These are phyloP conservation scores for Pinna nobilis DNA, from an alignment of 1,140 invertebrate species.

Conservation along the genomic window DNA sequence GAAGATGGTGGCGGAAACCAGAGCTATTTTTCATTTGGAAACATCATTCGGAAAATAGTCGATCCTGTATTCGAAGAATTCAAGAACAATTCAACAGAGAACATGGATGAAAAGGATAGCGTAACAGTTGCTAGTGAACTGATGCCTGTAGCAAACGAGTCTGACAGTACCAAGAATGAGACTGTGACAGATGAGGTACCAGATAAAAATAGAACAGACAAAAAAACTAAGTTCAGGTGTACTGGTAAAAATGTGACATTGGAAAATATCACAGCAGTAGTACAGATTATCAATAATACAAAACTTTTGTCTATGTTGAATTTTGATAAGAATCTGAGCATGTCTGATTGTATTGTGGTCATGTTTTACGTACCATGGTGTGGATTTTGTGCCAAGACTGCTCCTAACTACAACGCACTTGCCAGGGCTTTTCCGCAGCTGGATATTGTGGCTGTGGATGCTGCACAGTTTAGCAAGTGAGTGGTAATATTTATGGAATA, in stretches of 20 bases:
- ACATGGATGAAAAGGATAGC: background rate
- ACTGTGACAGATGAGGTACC: conserved; percentile 21
- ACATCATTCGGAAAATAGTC: conserved; percentile 51
- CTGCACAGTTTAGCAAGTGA: conserved; percentile 86
- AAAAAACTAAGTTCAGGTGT: conserved; percentile 68
- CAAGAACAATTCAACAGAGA: conserved; percentile 29
- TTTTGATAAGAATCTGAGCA: conserved; percentile 75
- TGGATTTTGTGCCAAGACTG: conserved; percentile 91
- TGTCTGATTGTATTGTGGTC: conserved; percentile 82
- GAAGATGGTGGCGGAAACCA: too few species aligned
- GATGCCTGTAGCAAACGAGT: background rate
- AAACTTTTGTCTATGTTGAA: conserved; percentile 76
- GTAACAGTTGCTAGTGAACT: background rate
- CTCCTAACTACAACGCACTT: conserved; percentile 92
- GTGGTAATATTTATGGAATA: too few species aligned
- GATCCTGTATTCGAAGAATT: conserved; percentile 60
- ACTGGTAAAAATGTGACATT: conserved; percentile 60
- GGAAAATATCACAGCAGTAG: conserved; percentile 53
- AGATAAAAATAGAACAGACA: conserved; percentile 50
- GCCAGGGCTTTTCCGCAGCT: conserved; percentile 89
- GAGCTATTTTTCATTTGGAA: conserved; percentile 51
- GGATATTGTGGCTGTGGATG: conserved; percentile 92
- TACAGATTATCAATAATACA: conserved; percentile 68
- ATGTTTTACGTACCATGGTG: conserved; percentile 94
- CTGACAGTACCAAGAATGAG: conserved; percentile 23